Conservation (phyloP, 2,888 invertebrate species). For the Charanyca ferruginea region DNA sequence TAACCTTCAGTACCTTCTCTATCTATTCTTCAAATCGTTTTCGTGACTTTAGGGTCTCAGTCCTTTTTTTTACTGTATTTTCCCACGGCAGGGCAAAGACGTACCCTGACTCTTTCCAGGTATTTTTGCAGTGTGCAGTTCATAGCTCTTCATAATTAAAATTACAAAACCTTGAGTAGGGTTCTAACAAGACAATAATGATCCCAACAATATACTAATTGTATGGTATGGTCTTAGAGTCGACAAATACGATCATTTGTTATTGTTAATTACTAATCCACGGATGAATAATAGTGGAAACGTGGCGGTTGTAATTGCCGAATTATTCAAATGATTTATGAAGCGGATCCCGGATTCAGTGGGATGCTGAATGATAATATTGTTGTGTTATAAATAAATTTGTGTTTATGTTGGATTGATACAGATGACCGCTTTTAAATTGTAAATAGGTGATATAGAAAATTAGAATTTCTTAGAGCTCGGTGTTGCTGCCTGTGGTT, state of each 20-base stretch:
- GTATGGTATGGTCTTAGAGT: slow-evolving; percentile 42
- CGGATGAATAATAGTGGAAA: slow-evolving; percentile 84
- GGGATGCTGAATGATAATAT: slow-evolving; percentile 78
- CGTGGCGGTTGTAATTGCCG: slow-evolving; percentile 82
- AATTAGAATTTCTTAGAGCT: no score
- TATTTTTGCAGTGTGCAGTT: no score
- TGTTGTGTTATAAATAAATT: slow-evolving; percentile 75
- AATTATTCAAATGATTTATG: slow-evolving; percentile 88
- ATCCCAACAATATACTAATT: slow-evolving; percentile 12
- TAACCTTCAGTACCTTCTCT: no score
- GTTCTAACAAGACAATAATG: not conserved
- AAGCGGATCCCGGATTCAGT: slow-evolving; percentile 63
- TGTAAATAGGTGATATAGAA: slow-evolving; percentile 10
- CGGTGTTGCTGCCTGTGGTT: no score
- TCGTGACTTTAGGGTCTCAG: no score
- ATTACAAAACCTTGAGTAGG: not conserved
- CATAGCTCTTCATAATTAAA: not conserved
- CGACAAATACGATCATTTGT: slow-evolving; percentile 84
- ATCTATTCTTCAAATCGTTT: no score
- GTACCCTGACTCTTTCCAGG: no score
- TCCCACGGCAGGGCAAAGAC: no score
- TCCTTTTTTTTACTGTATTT: no score
- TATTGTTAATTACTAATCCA: slow-evolving; percentile 88
- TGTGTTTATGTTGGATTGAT: slow-evolving; percentile 54
- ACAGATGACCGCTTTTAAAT: slow-evolving; percentile 30